Evolutionary conservation across 1,140 invertebrate species (phyloP), one percentile per base, ranked within the genome.

Genomic region (Periplaneta americana): DNA sequence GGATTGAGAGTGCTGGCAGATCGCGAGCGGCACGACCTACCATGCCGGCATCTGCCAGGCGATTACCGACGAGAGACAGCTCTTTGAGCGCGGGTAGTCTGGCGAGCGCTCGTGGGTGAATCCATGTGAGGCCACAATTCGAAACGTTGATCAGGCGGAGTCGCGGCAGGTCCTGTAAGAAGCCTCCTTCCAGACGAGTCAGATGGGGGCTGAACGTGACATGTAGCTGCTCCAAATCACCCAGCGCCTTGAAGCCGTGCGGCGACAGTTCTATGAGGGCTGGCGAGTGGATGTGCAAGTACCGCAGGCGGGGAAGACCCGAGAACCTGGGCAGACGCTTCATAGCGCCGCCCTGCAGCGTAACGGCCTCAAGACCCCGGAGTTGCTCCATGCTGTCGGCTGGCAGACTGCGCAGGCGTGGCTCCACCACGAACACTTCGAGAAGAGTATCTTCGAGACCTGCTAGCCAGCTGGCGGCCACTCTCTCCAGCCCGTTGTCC

Each of bases 341-440:
- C 82, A 96, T 88, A 78, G 91, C 90, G 80, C 93, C 92, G 11
- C 94, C 94, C 85, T 95, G 93, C 81, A 96, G 90, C 0, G 96
- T 96, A 36, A 97, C 90, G 0, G 96, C 96, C 88, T 96, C 94
- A 35, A 96, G 88, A 84, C 93, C 93, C 82, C 92, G 91, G 81
- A 96, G 88, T 83, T 93, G 93, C 81, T 93, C 91, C 6, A 97
- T 88, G 84, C 94, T 94, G 85, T 96, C 95, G 2, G 93, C 90
- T 0, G 96, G 95, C 39, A 96, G 88, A 84, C 92, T 95, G 35
- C 93, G 90, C 34, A 97, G 87, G 84, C 94, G 93, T 15, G 95
- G 94, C 87, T 97, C 96, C 1, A 96, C 95, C 18, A 97, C 90
- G 83, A 94, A 96, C 13, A 97, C 90, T 88, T 97, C 95, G 83